phyloP scores from a whole-genome alignment of 2,113 vertebrate species.

The Gallinago undulata region DNA sequence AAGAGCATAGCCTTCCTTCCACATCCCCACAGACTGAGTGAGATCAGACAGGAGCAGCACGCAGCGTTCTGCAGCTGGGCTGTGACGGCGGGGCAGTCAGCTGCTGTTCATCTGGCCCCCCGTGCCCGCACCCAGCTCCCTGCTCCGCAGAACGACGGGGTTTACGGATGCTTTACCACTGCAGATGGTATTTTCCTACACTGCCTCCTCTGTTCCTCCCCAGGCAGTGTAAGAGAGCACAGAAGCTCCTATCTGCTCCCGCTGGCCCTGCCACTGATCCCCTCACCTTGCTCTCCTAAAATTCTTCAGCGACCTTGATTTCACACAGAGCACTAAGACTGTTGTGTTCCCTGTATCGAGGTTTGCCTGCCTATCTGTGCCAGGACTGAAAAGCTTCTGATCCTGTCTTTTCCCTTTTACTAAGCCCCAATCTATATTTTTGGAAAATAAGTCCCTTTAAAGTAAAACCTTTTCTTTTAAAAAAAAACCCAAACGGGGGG shows the following conservation, averaged over 20 bases:
- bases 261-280: neutral
- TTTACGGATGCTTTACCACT: constrained; percentile 28
- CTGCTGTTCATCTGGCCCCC: neutral
- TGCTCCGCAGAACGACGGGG: constrained; percentile 5
- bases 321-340: neutral
- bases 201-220: neutral
- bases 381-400: neutral
- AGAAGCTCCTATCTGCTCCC: neutral
- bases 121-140: neutral
- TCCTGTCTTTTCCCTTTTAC: neutral
- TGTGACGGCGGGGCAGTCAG: neutral
- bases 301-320: neutral
- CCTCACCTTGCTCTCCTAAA: neutral
- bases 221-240: neutral
- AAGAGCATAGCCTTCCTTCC: neutral
- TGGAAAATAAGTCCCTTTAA: neutral
- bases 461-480: neutral
- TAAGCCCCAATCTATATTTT: neutral
- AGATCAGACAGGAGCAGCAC: neutral
- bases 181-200: constrained; percentile 1
- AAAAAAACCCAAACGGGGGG: no score
- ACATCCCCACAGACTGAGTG: neutral
- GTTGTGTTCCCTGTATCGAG: neutral
- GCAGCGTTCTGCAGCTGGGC: neutral
- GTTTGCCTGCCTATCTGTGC: neutral